These are phyloP conservation scores for Acrobasis repandana DNA, from an alignment of 2,888 invertebrate genomes.

Conservation along the genomic window DNA sequence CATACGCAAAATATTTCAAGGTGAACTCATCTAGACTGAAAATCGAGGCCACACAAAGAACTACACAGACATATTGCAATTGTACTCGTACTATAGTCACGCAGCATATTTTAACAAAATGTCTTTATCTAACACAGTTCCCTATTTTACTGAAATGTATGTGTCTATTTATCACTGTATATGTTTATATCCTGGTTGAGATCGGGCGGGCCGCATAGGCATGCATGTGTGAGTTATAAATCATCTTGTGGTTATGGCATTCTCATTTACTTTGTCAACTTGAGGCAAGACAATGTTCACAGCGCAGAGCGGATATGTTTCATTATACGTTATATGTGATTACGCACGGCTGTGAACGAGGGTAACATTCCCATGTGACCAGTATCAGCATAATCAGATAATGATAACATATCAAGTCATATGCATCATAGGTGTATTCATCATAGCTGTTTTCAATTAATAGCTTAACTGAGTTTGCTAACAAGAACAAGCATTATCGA, in stretches of 20 bases:
- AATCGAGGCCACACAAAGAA: background rate
- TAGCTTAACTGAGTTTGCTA: too few relatives aligned
- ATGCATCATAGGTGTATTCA: background rate
- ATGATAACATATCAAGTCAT: slow-evolving; percentile 4
- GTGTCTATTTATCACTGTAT: background rate
- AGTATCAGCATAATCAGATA: slow-evolving; percentile 8
- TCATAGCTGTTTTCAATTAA: background rate
- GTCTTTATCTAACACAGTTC: background rate
- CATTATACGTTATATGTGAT: slow-evolving; percentile 18
- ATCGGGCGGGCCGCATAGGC: background rate
- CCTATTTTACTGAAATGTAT: background rate
- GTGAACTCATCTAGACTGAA: too few relatives aligned
- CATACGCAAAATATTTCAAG: too few relatives aligned
- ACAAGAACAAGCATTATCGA: too few relatives aligned
- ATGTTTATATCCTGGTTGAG: background rate
- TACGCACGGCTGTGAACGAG: slow-evolving; percentile 10
- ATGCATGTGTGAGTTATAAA: slow-evolving; percentile 10
- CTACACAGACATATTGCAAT: background rate
- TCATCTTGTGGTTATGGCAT: slow-evolving; percentile 16
- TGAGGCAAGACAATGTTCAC: slow-evolving; percentile 16
- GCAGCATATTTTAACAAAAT: background rate
- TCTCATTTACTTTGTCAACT: slow-evolving; percentile 18
- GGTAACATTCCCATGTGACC: slow-evolving; percentile 17
- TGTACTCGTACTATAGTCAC: background rate
- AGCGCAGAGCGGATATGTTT: slow-evolving; percentile 19